Base-by-base conservation (phyloP, 2,113 vertebrate genomes). In the Scolopax mira region DNA sequence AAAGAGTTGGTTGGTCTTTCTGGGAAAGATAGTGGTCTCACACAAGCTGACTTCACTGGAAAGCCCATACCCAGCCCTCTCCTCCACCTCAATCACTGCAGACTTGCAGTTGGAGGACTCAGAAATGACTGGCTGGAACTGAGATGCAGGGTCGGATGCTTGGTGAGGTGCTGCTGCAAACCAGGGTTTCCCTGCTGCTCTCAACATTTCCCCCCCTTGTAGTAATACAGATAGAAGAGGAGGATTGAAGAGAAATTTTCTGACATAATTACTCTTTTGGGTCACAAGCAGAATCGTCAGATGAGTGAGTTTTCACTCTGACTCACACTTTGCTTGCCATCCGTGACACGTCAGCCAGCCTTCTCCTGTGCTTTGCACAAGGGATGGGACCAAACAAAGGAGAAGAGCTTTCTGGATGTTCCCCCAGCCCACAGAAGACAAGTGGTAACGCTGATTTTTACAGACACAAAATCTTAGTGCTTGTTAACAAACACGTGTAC, bases 1-100 rank as follows among this genome's bases (percentile, higher is more conserved):
- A 48, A 93, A 72, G 70, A 49, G 28, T n/a, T 61, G n/a, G 13
- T 69, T 75, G 55, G 55, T 79, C 42, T 85, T 91, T 92, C 70
- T 74, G 78, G 78, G 70, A 81, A 89, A 69, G 80, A 71, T 17
- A 92, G 39, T 21, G 11, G 39, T 71, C 70, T 95, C 33, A 44
- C 74, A 64, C n/a, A 83, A 81, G 61, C 94, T 91, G 80, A 82
- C 78, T 92, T 95, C 58, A 65, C 52, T 89, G 93, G 84, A 87
- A 96, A 82, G 39, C 70, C 48, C 48, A 14, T 90, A 35, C 35
- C 55, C 69, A 48, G 7, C 48, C 42, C 55, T 66, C 52, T 33
- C 30, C 54, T 57, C 33, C 46, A 21, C 46, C 42, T 44, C 42
- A 27, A 71, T 79, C 62, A 27, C 84, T 46, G 1, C 48, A 61